These are phyloP conservation scores for Accipiter virgatus DNA, from an alignment of 2,113 vertebrate species.

Conservation along the genomic window DNA sequence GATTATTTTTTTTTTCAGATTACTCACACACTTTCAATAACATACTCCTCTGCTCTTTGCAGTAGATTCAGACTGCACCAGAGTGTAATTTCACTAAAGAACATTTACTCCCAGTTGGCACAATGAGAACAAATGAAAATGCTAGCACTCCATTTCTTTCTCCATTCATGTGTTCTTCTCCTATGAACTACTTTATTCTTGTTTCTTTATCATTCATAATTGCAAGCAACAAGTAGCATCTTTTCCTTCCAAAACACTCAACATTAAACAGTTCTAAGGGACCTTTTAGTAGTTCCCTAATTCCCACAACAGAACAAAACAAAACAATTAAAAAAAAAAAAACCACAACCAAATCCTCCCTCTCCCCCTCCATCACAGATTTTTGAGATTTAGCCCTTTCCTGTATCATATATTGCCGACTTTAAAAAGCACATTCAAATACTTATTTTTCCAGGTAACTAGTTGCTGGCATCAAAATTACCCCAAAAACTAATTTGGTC, in stretches of 20 bases:
- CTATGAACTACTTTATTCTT: not conserved
- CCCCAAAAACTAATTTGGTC: not conserved
- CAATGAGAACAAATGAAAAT: not conserved
- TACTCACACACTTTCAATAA: not conserved
- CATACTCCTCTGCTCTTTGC: not conserved
- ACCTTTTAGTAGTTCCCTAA: not conserved
- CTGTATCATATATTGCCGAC: not conserved
- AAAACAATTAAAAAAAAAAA: not conserved
- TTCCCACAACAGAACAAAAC: not conserved
- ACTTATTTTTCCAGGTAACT: not conserved
- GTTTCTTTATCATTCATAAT: not conserved
- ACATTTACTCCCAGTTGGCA: not conserved
- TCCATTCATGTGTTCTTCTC: not conserved
- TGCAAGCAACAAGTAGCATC: not conserved
- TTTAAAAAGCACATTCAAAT: not conserved
- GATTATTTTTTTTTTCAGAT: not conserved
- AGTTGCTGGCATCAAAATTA: not conserved
- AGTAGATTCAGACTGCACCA: not conserved
- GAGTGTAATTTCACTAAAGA: not conserved
- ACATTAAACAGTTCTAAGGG: not conserved
- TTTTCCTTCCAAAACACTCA: not conserved
- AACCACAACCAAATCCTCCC: not conserved
- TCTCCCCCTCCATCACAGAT: not conserved
- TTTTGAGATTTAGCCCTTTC: not conserved
- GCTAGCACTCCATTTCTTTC: not conserved